phyloP scores from a whole-genome alignment of 1,140 invertebrate genomes.

The Cotesia vestalis region DNA sequence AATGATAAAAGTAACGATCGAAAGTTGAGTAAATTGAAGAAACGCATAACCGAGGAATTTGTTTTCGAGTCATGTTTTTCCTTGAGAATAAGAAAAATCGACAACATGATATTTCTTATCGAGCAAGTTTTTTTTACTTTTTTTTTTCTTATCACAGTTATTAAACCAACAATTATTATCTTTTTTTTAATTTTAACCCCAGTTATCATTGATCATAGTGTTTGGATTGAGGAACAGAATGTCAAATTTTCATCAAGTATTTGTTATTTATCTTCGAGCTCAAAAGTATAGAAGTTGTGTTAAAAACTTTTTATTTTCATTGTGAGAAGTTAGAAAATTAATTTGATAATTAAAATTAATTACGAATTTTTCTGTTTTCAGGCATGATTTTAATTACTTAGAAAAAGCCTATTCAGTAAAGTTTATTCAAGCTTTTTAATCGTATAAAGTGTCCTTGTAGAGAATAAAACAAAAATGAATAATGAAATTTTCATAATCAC shows the following conservation, averaged over 20 bases:
- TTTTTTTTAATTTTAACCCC: too few species aligned
- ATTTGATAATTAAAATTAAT: neutral
- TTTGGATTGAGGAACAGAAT: too few species aligned
- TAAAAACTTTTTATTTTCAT: too few species aligned
- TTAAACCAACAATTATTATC: too few species aligned
- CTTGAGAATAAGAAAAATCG: neutral
- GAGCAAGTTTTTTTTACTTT: neutral
- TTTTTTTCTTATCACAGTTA: neutral
- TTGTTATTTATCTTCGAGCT: too few species aligned
- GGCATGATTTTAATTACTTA: neutral
- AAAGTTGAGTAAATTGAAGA: neutral
- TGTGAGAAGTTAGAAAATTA: too few species aligned
- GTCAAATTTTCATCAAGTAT: too few species aligned
- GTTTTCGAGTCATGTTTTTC: neutral
- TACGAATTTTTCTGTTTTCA: slow-evolving; percentile 5
- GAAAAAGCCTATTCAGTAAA: slow-evolving; percentile 10
- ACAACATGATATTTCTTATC: neutral
- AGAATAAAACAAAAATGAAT: slow-evolving; percentile 7
- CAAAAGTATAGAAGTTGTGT: too few species aligned
- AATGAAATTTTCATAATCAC: slow-evolving; percentile 3
- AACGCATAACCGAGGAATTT: neutral
- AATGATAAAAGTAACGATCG: slow-evolving; percentile 8
- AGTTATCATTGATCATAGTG: too few species aligned
- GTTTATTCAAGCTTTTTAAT: slow-evolving; percentile 1
- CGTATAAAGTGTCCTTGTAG: neutral